Conservation (phyloP, 2,888 invertebrate genomes). For the Sminthurinus aureus region DNA sequence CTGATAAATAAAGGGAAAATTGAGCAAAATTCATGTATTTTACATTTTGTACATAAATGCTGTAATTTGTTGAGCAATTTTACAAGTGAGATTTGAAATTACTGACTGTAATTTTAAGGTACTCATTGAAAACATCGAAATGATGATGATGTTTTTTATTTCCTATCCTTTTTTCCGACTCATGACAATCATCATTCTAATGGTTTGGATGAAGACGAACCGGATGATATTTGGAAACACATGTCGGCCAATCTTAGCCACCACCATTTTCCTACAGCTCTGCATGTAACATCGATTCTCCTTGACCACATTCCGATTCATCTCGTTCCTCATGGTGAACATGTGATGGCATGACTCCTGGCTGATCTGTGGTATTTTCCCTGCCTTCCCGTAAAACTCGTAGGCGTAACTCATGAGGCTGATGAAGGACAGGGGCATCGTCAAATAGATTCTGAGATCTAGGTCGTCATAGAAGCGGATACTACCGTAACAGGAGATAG, state of each 20-base stretch:
- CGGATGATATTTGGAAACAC: neutral
- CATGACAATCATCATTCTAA: neutral
- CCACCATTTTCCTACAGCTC: neutral
- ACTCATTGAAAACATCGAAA: no score
- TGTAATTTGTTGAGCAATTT: no score
- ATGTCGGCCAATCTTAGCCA: neutral
- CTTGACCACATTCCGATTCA: neutral
- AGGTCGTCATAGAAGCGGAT: constrained; percentile 7
- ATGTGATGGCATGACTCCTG: neutral
- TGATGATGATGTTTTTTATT: no score
- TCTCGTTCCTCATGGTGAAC: neutral
- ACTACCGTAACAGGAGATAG: neutral
- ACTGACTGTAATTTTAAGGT: no score
- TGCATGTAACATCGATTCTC: neutral
- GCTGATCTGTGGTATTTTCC: neutral
- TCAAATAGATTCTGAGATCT: neutral
- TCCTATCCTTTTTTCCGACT: neutral
- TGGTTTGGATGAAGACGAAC: constrained; percentile 1
- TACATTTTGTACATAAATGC: no score
- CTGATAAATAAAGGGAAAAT: no score
- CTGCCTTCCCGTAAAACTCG: neutral
- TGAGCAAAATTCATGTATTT: no score
- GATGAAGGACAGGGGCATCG: constrained; percentile 10
- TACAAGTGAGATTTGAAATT: no score
- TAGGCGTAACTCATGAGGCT: neutral